Conservation (phyloP, 2,113 vertebrate genomes). For the Piprites chloris region DNA sequence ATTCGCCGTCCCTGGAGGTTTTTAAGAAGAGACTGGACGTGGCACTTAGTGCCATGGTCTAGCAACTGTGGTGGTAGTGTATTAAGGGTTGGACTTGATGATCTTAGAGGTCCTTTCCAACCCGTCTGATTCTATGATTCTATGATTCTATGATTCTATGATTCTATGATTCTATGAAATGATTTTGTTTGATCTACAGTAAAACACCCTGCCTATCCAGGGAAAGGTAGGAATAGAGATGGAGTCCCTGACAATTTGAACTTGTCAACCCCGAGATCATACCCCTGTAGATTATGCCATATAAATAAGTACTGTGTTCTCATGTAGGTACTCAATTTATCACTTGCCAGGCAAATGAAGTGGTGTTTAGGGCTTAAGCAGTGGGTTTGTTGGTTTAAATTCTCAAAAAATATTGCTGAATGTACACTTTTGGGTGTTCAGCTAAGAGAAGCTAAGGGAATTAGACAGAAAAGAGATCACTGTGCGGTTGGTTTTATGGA, state of each 20-base stretch:
- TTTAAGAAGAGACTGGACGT: too few relatives aligned
- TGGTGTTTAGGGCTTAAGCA: neutral
- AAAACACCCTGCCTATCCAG: neutral
- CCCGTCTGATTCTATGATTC: too few relatives aligned
- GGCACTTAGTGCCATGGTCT: too few relatives aligned
- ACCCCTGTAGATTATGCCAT: neutral
- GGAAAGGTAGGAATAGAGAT: neutral
- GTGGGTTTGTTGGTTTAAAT: neutral
- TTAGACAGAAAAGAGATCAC: neutral
- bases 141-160: too few relatives aligned
- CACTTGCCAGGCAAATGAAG: neutral
- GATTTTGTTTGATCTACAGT: neutral
- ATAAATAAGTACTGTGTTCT: neutral
- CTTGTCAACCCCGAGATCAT: neutral
- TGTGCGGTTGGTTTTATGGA: neutral
- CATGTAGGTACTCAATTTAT: neutral
- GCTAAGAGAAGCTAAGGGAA: neutral
- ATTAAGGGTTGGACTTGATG: too few relatives aligned
- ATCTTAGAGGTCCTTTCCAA: too few relatives aligned
- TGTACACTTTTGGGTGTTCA: neutral
- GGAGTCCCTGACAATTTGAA: neutral
- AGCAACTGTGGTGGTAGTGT: too few relatives aligned
- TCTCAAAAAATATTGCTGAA: neutral
- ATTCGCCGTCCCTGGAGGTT: too few relatives aligned
- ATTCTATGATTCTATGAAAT: too few relatives aligned